Base-by-base conservation (phyloP, 1,140 invertebrate species). In the Hycleus phaleratus region DNA sequence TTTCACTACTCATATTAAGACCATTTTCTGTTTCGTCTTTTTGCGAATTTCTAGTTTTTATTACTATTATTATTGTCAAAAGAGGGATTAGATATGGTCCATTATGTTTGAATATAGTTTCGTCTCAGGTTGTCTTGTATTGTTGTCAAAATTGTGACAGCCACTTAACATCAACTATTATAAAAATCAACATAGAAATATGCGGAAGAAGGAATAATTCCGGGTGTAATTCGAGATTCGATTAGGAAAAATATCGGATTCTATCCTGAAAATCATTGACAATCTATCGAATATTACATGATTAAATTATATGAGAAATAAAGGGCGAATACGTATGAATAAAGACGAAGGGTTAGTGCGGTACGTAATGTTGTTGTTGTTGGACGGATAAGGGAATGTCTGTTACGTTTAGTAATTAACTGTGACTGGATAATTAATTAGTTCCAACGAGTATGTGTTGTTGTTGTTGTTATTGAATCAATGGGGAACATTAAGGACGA, bases 381-480 rank as follows among this genome's bases (percentile, higher is more conserved):
- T 45, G 40, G 54, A n/a, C 46, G 26, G 49, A 57, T 46, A 53
- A 54, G 56, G 62, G 60, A n/a, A 42, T n/a, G 60, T 64, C 62
- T 60, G 67, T 66, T 68, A 68, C 63, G 66, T 49, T 18, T 59
- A 63, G 66, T 71, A 71, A 71, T 71, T 71, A 71, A 71, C 69
- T 69, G 60, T 62, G 66, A 66, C 67, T 71, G 66, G 69, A 71
- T 69, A 69, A 71, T 71, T 71, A 71, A 71, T 71, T 71, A 71
- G 69, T 71, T 71, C 64, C 67, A 69, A 68, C 65, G 63, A 66
- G 66, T 62, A 32, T 32, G 32, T 32, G 4, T 32, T 7, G 4
- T 7, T 32, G 7, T 7, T 32, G 32, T 32, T 32, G 18, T 18
- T 18, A 1, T 18, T 7, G 7, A 32, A 32, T 32, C 32, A 32